These are phyloP conservation scores for Balaeniceps rex DNA, from an alignment of 2,113 vertebrate genomes.

Conservation along the genomic window DNA sequence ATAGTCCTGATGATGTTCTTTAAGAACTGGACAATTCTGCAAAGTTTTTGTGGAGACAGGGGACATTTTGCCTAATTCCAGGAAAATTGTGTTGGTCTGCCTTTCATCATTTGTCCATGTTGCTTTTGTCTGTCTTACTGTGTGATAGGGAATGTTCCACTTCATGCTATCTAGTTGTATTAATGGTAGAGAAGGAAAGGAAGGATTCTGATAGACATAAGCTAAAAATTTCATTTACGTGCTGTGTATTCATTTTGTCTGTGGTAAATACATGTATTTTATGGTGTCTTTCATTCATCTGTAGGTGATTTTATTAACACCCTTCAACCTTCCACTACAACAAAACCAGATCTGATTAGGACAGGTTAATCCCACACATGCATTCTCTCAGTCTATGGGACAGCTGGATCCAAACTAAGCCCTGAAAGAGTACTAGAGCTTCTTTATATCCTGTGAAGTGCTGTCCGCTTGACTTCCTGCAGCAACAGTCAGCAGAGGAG, in stretches of 20 bases:
- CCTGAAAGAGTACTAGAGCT: not conserved
- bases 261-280: not conserved
- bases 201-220: not conserved
- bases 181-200: not conserved
- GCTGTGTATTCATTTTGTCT: not conserved
- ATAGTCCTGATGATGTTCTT: not conserved
- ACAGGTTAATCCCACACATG: not conserved
- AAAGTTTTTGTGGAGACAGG: not conserved
- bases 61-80: not conserved
- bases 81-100: not conserved
- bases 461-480: not conserved
- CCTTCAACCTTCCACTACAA: not conserved
- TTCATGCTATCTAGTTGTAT: not conserved
- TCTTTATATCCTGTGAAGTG: not conserved
- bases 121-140: not conserved
- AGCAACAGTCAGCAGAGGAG: not conserved
- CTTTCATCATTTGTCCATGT: not conserved
- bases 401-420: not conserved
- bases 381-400: not conserved
- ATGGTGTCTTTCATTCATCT: not conserved
- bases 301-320: not conserved
- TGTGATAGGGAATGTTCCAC: not conserved
- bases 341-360: not conserved
- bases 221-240: not conserved
- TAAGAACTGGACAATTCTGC: not conserved